Evolutionary conservation across 2,888 invertebrate species (phyloP), one percentile per base, ranked within the genome.

Genomic region (Iphiclides podalirius): DNA sequence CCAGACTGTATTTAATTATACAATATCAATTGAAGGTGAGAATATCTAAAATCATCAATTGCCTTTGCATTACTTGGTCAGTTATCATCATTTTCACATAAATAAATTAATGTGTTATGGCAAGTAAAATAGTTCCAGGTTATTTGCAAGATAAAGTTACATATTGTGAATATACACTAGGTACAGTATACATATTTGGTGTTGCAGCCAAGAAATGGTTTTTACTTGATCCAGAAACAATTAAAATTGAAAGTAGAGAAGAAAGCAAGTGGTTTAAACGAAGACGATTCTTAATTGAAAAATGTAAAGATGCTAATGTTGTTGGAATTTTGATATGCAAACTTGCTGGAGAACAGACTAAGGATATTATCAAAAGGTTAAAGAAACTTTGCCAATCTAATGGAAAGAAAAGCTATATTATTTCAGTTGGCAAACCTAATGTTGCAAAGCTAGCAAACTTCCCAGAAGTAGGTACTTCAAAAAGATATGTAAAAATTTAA

Each of bases 361-460:
- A 94, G 33, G 90, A 92, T 47, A 92, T 95, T 6, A 93, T 98
- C 7, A 89, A 90, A n/a, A 90, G 93, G 47, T 79, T 97, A 60
- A 94, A 95, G 72, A 76, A 89, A 43, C 82, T 97, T 43, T 92
- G 96, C 31, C 92, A 91, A 63, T 77, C 90, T 1, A 93, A 94
- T 47, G 94, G 94, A 0, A 98, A 97, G 70, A 97, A 96, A 72
- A 93, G 94, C 56, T 98, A 98, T 70, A 93, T 96, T 37, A 93
- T 99, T 47, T 96, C 95, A 15, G 96, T 99, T 45, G 99, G 98
- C 3, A 97, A 98, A 75, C 94, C 98, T 1, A 98, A 97, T 86
- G 94, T 96, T 8, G 94, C 96, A 0, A 99, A 99, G 79, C 84
- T 99, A 53, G 97, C 98, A 0, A 99, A 99, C 83, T 98, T 98